Evolutionary conservation across 2,113 vertebrate species (phyloP).

Genomic region (Megaceryle torquata): DNA sequence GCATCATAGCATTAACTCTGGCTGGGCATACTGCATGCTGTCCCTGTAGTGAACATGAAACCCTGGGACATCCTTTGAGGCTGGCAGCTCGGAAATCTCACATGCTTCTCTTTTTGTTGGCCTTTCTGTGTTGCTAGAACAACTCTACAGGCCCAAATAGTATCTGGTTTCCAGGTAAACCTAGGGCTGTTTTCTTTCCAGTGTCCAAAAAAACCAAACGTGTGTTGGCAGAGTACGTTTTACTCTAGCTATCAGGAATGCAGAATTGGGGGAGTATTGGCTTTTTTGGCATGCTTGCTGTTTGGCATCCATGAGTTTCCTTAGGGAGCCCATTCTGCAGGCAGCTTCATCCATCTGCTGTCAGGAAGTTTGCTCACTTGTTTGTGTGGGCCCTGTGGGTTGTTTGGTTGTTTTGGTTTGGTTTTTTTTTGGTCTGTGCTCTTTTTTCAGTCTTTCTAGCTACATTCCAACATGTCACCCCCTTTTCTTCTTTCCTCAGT

Average conservation of each 20-base stretch:
- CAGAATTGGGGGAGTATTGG: background rate
- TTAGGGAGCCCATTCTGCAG: background rate
- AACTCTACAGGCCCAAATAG: background rate
- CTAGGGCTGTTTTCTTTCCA: background rate
- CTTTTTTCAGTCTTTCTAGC: background rate
- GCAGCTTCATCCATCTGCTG: background rate
- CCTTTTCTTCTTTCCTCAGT: background rate
- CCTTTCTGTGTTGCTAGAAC: background rate
- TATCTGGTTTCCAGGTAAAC: background rate
- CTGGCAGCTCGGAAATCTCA: background rate
- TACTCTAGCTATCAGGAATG: background rate
- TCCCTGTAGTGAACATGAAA: background rate
- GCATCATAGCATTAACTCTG: background rate
- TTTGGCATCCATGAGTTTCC: background rate
- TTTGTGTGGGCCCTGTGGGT: background rate
- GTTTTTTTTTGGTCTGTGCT: background rate
- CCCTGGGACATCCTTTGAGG: background rate
- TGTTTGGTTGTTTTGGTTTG: no score
- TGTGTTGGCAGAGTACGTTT: background rate
- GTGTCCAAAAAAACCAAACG: background rate
- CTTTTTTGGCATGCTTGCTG: background rate
- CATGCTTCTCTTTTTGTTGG: background rate
- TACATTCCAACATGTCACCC: background rate
- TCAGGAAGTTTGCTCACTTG: constrained; percentile 23
- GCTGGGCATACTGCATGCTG: background rate